Evolutionary conservation across 2,797 vertebrate species (phyloP).

Genomic region (Sebastes oblongus): DNA sequence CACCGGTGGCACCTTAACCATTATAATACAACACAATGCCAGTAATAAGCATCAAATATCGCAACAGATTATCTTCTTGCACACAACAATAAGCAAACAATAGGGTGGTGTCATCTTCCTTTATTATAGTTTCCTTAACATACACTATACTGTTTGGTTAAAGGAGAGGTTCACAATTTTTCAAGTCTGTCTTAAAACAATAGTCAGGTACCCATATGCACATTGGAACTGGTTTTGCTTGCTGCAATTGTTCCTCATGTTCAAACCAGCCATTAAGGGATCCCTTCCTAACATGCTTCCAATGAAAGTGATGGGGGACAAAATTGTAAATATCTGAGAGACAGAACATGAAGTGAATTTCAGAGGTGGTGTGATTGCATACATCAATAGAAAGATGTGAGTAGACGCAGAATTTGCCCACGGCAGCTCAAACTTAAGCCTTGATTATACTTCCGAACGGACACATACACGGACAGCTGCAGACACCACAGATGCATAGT

Average conservation of each 20-base stretch:
- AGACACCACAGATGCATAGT: too few relatives aligned
- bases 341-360: background rate
- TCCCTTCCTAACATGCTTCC: background rate
- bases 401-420: fast-evolving
- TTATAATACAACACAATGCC: background rate
- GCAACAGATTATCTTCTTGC: background rate
- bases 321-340: background rate
- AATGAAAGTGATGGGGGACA: background rate
- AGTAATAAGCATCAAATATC: slow-evolving; percentile 4
- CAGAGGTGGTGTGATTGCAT: background rate
- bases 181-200: background rate
- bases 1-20: background rate
- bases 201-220: background rate
- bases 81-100: background rate
- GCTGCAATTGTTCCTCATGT: background rate
- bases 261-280: background rate
- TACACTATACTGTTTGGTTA: background rate
- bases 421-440: too few relatives aligned
- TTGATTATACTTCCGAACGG: too few relatives aligned
- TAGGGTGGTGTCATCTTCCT: background rate
- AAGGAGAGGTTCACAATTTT: background rate
- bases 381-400: background rate
- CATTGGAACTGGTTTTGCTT: background rate
- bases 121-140: background rate
- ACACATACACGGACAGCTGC: too few relatives aligned